Evolutionary conservation across 1,140 invertebrate species (phyloP).

Genomic region (Neodiprion fabricii): DNA sequence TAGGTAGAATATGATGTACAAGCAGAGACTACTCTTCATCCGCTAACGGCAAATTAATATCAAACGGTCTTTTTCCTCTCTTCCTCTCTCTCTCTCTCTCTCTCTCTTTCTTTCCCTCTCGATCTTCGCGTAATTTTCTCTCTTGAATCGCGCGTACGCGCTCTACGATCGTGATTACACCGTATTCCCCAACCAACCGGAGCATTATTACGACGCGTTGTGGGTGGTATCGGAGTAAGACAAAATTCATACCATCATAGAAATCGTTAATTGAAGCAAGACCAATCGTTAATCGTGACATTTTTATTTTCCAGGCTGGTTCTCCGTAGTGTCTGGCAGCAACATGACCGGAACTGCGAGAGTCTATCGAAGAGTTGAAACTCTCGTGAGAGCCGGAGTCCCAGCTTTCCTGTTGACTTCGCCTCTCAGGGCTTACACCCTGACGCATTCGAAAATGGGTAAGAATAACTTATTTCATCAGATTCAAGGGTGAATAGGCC

Average conservation of each 20-base stretch:
- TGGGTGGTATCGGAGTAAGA: too few species aligned
- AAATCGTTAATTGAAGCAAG: background rate
- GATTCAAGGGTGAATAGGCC: too few species aligned
- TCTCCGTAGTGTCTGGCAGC: constrained; percentile 61
- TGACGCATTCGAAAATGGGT: constrained; percentile 62
- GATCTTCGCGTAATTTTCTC: too few species aligned
- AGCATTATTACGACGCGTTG: background rate
- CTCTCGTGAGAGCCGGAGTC: constrained; percentile 56
- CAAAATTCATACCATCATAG: background rate
- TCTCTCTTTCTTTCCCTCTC: background rate
- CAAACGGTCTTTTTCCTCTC: background rate
- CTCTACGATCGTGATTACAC: background rate
- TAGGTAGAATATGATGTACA: background rate
- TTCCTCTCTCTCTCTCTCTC: background rate
- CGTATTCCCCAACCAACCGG: background rate
- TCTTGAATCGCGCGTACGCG: background rate
- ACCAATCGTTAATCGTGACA: background rate
- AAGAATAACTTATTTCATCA: constrained; percentile 28
- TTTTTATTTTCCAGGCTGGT: constrained; percentile 57
- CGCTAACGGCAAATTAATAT: background rate
- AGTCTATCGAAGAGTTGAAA: constrained; percentile 57
- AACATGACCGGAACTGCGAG: constrained; percentile 51
- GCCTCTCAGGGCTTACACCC: constrained; percentile 56
- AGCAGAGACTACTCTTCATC: background rate
- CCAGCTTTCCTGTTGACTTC: constrained; percentile 56